Base-by-base conservation (phyloP, 2,113 vertebrate species). In the Tupaia tana region DNA sequence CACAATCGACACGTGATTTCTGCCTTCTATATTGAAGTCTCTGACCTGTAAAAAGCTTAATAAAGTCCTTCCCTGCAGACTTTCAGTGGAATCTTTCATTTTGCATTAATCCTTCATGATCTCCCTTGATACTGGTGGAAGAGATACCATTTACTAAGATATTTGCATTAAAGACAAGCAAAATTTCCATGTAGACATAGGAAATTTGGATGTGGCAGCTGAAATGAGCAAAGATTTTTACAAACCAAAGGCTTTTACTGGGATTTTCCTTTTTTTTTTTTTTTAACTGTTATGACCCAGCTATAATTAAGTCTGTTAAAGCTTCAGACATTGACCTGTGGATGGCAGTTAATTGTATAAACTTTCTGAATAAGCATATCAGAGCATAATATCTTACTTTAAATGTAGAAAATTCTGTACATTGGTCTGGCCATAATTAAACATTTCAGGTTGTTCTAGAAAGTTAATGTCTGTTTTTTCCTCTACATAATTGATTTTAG, bases 401-500 rank as follows among this genome's bases (percentile, higher is more conserved):
- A 82, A 93, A 77, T 16, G 43, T 66, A 29, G 2, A 84, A 43
- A 10, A 90, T 56, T 90, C 66, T 75, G 27, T 87, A 90, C n/a
- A 70, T 75, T 90, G 66, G 69, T 66, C 86, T 93, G 27, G 14
- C 43, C 8, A n/a, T 81, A 89, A 89, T 75, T 93, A 75, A 75
- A 95, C 84, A 25, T 63, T 58, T 92, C 29, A 56, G 9, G 79
- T 95, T 9, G 34, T 29, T 96, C 43, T 86, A 89, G 29, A 14
- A 93, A 90, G 18, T 87, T 7, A 87, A 11, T n/a, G 1, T 15
- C 54, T 63, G 2, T 66, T 58, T 71, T 78, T 86, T 67, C 5
- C 4, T 83, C 63, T 66, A 13, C 2, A 34, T 83, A 64, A 84
- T 71, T 83, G 52, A 94, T n/a, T 80, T 94, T n/a, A 67, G 67